These are phyloP conservation scores for Cebus imitator DNA, from an alignment of 2,113 vertebrate species.

Conservation along the genomic window DNA sequence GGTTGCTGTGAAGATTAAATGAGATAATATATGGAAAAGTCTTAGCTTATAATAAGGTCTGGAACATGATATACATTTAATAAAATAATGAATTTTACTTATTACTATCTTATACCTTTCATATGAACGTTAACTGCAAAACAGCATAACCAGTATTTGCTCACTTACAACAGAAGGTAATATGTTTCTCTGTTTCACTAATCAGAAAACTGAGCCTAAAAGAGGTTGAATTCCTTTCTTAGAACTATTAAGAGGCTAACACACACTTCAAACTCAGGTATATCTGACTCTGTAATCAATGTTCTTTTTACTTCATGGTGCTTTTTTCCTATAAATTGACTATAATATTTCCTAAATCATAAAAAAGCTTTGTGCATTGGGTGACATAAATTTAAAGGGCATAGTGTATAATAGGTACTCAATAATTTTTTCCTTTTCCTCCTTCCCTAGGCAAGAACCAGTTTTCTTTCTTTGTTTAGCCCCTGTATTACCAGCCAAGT, in stretches of 20 bases:
- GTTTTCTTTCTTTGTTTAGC: not conserved
- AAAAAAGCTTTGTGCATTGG: not conserved
- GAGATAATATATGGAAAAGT: not conserved
- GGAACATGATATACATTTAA: not conserved
- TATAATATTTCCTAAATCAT: conserved; percentile 33
- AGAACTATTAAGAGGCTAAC: not conserved
- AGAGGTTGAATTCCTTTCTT: not conserved
- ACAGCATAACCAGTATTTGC: not conserved
- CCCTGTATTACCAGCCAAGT: not conserved
- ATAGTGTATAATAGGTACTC: not conserved
- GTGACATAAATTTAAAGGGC: not conserved
- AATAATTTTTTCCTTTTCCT: not conserved
- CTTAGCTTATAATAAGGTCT: not conserved
- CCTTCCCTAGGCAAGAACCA: not conserved
- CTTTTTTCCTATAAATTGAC: not conserved
- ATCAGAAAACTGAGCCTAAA: not conserved
- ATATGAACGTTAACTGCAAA: conserved; percentile 13
- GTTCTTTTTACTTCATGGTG: not conserved
- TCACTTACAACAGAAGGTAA: not conserved
- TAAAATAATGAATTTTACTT: not conserved
- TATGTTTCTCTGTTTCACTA: not conserved
- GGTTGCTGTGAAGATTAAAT: not conserved
- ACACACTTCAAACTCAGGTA: conserved; percentile 11
- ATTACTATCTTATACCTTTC: not conserved
- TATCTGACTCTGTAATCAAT: conserved; percentile 17